These are phyloP conservation scores for Gallinago media DNA, from an alignment of 2,113 vertebrate genomes.

Conservation along the genomic window DNA sequence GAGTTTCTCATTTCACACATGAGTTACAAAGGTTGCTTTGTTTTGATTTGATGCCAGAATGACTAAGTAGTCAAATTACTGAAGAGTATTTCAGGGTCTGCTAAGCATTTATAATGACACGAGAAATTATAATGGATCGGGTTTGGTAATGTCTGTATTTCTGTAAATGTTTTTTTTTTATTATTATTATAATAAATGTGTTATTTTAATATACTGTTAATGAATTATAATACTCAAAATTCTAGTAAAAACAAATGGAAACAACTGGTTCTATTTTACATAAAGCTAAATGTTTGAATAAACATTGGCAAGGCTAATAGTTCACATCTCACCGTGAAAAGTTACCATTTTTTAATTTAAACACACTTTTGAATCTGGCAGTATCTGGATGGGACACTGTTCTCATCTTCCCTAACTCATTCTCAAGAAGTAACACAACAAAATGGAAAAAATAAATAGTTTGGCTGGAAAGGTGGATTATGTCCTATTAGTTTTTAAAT, in stretches of 20 bases:
- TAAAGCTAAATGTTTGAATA: background rate
- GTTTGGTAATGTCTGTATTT: slow-evolving; percentile 21
- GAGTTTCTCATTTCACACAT: slow-evolving; percentile 69
- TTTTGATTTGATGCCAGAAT: slow-evolving; percentile 34
- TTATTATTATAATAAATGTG: background rate
- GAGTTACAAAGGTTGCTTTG: slow-evolving; percentile 57
- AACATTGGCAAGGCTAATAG: background rate
- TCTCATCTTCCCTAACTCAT: background rate
- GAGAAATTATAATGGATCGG: slow-evolving; percentile 26
- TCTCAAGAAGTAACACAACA: background rate
- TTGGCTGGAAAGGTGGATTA: background rate
- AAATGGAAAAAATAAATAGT: background rate
- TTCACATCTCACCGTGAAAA: background rate
- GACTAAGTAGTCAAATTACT: slow-evolving; percentile 20
- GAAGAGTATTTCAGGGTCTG: slow-evolving; percentile 43
- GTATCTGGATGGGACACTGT: background rate
- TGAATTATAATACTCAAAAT: background rate
- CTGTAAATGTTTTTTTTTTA: background rate
- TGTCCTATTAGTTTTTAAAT: background rate
- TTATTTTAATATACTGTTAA: background rate
- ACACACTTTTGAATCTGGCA: background rate
- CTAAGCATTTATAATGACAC: slow-evolving; percentile 39
- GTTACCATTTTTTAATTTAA: background rate
- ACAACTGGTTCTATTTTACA: background rate
- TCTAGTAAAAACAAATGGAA: background rate